phyloP scores from a whole-genome alignment of 2,888 invertebrate genomes.

The Caenorhabditis plicata region DNA sequence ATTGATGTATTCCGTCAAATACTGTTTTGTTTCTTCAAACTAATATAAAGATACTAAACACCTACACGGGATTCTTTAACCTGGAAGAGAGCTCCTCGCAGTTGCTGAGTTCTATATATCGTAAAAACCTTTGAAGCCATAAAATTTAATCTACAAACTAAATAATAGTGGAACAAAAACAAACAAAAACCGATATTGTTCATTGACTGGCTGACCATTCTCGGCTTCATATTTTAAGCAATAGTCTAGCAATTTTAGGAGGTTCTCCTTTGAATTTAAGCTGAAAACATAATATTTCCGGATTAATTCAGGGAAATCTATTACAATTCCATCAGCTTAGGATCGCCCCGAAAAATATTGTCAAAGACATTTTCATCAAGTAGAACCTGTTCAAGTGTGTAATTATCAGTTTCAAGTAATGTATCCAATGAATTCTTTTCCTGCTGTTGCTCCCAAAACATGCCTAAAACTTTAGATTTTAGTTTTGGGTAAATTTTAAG shows the following conservation, averaged over 20 bases:
- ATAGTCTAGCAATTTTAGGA: conserved; percentile 30
- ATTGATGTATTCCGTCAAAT: conserved; percentile 16
- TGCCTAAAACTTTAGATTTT: conserved; percentile 11
- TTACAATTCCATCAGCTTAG: conserved; percentile 42
- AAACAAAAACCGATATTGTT: conserved; percentile 35
- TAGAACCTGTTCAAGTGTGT: conserved; percentile 42
- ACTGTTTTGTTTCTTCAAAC: conserved; percentile 20
- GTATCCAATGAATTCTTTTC: conserved; percentile 31
- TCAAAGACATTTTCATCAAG: conserved; percentile 49
- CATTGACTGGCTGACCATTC: conserved; percentile 16
- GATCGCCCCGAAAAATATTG: conserved; percentile 45
- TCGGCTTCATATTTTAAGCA: conserved; percentile 30
- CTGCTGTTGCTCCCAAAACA: conserved; percentile 40
- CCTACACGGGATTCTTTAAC: conserved; percentile 5
- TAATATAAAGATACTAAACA: conserved; percentile 4
- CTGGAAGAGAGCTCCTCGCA: conserved; percentile 23
- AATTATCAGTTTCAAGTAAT: conserved; percentile 30
- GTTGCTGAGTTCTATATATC: conserved; percentile 22
- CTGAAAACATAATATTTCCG: conserved; percentile 17
- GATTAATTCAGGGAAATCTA: neutral
- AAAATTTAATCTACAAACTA: conserved; percentile 27
- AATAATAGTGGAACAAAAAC: neutral
- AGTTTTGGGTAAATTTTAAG: neutral
- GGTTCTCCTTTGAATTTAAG: conserved; percentile 29
- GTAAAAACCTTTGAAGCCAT: conserved; percentile 44